Conservation (phyloP, 2,888 invertebrate species). For the Saturnia japonica region DNA sequence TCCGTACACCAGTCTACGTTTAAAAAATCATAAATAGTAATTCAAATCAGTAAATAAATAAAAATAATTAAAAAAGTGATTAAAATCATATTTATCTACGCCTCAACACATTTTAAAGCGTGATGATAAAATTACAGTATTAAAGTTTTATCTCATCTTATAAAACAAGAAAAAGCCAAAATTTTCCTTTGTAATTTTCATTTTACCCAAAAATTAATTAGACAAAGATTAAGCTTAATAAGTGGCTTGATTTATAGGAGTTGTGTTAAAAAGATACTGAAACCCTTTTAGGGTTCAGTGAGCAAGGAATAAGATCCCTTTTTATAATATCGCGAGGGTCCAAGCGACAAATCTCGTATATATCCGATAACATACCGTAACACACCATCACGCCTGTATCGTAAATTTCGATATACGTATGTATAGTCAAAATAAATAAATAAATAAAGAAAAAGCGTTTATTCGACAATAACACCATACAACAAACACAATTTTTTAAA, state of each 20-base stretch:
- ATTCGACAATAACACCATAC: too few species aligned
- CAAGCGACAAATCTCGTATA: too few species aligned
- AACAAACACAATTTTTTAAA: too few species aligned
- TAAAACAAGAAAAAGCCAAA: slow-evolving; percentile 20
- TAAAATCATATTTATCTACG: background rate
- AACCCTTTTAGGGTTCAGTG: slow-evolving; percentile 42
- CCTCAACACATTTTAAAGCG: background rate
- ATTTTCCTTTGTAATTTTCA: slow-evolving; percentile 38
- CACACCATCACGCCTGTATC: too few species aligned
- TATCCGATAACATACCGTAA: too few species aligned
- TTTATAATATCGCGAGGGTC: background rate
- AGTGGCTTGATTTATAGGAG: slow-evolving; percentile 50
- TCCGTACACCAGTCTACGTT: too few species aligned
- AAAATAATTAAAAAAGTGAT: too few species aligned
- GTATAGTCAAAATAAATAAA: too few species aligned
- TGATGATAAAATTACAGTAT: slow-evolving; percentile 16
- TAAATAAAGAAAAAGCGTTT: too few species aligned
- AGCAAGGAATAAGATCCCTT: background rate
- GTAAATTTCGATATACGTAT: too few species aligned
- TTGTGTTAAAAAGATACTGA: slow-evolving; percentile 41
- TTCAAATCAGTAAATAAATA: too few species aligned
- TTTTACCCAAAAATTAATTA: slow-evolving; percentile 56
- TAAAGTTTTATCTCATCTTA: slow-evolving; percentile 25
- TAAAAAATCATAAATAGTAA: too few species aligned
- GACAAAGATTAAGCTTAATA: slow-evolving; percentile 55